Base-by-base conservation (phyloP, 2,113 vertebrate genomes). In the Penelope pileata region DNA sequence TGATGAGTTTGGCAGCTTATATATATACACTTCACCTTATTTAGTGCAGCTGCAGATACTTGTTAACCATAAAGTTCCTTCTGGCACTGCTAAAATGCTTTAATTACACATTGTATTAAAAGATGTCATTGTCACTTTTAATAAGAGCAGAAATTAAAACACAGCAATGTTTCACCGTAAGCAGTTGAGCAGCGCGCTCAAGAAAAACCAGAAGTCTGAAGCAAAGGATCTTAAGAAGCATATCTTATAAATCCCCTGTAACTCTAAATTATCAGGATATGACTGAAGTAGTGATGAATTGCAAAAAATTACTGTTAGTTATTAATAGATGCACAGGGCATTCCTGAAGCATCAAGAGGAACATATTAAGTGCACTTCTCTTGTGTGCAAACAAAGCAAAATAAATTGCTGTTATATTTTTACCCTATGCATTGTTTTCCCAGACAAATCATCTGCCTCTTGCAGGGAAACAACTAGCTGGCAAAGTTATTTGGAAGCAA, bases 341-440 rank as follows among this genome's bases (percentile, higher is more conserved):
- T 73, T 85, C 27, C 56, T 83, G 42, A 90, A 60, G 13, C 69
- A 56, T 67, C 75, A 92, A 12, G 51, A 54, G 19, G 15, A 82
- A 77, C n/a, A 77, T 3, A 40, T 58, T 75, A 58, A 64, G 11
- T 42, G 16, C 27, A 32, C 68, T 92, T 45, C 47, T 90, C 19
- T 51, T 95, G 78, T 78, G 26, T 58, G 17, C 66, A 94, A 93
- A 88, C 26, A 69, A 83, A 62, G 45, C 42, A 81, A 90, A 91
- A 85, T 43, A 75, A 88, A 86, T 79, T 1, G 1, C 53, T 72
- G 62, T 83, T 47, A 29, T 21, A 2, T 84, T 95, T 80, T 74
- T 43, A 74, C 27, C 29, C 40, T 59, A 34, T 0, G 0, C 76
- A 80, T 54, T 92, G 22, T 92, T 90, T 87, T 88, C 80, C 38